These are phyloP conservation scores for Pholis gunnellus DNA, from an alignment of 2,113 vertebrate species.

Conservation along the genomic window DNA sequence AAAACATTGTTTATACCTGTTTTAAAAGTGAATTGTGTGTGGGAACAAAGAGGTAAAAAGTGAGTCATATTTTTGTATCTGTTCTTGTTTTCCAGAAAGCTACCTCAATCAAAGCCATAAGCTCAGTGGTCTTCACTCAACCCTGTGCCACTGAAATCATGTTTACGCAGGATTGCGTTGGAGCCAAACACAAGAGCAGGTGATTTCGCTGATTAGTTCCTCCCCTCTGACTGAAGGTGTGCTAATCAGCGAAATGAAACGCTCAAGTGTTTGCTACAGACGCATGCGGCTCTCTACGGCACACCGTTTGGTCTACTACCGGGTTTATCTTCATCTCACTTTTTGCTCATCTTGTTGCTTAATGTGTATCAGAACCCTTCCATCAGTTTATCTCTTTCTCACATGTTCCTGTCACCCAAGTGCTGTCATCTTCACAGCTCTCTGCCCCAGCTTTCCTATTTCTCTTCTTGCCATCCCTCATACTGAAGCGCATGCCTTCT, in stretches of 20 bases:
- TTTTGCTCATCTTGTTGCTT: conserved; percentile 33
- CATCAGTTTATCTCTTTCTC: conserved; percentile 42
- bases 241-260: conserved; percentile 60
- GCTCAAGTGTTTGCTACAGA: conserved; percentile 30
- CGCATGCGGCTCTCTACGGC: background rate
- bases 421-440: conserved; percentile 31
- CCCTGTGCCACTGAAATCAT: conserved; percentile 9
- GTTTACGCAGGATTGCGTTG: conserved; percentile 18
- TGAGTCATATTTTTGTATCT: background rate
- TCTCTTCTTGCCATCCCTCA: conserved; percentile 37
- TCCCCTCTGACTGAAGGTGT: conserved; percentile 44
- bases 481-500: conserved; percentile 35
- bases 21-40: background rate
- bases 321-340: conserved; percentile 9
- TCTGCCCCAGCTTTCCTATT: conserved; percentile 7
- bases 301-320: background rate
- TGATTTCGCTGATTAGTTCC: conserved; percentile 60
- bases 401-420: conserved; percentile 7
- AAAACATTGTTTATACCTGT: background rate
- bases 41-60: background rate
- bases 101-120: conserved; percentile 8
- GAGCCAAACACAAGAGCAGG: conserved; percentile 53
- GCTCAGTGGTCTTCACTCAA: background rate
- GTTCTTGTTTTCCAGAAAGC: conserved; percentile 9
- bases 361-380: conserved; percentile 12